Conservation (phyloP, 35 echinoderm and acorn worm species). For the Apostichopus japonicus region DNA sequence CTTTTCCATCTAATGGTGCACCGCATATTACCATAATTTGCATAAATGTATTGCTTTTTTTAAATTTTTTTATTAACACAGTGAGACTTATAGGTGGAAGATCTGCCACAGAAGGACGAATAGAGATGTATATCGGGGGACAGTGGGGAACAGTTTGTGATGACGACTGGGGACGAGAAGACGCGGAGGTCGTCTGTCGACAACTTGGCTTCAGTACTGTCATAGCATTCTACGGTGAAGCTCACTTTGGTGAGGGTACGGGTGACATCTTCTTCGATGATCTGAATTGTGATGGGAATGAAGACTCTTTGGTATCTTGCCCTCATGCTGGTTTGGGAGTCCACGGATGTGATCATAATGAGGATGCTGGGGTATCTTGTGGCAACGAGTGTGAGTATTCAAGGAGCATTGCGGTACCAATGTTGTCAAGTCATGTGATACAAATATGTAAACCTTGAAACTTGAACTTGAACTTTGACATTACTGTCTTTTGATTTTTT, state of each 20-base stretch:
- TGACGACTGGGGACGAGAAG: constrained; percentile 57
- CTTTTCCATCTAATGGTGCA: neutral
- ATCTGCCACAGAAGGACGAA: constrained; percentile 47
- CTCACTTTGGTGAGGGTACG: constrained; percentile 54
- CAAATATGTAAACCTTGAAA: too few species aligned
- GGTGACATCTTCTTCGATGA: constrained; percentile 53
- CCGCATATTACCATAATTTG: too few species aligned
- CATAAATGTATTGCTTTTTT: neutral
- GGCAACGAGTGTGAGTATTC: constrained; percentile 16
- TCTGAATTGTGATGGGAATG: constrained; percentile 37
- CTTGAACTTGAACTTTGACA: too few species aligned
- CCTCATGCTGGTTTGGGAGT: neutral
- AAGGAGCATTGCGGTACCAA: too few species aligned
- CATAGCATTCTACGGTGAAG: neutral
- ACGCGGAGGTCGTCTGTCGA: constrained; percentile 69
- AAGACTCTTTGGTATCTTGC: constrained; percentile 44
- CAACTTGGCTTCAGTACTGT: constrained; percentile 64
- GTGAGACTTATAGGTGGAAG: constrained; percentile 61
- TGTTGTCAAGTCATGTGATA: too few species aligned
- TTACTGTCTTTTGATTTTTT: too few species aligned
- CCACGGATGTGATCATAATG: constrained; percentile 60
- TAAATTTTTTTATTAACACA: neutral
- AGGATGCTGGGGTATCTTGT: constrained; percentile 65
- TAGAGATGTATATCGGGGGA: constrained; percentile 64
- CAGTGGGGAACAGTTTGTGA: constrained; percentile 80